Conservation (phyloP, 2,113 vertebrate genomes). For the Lepus americanus region DNA sequence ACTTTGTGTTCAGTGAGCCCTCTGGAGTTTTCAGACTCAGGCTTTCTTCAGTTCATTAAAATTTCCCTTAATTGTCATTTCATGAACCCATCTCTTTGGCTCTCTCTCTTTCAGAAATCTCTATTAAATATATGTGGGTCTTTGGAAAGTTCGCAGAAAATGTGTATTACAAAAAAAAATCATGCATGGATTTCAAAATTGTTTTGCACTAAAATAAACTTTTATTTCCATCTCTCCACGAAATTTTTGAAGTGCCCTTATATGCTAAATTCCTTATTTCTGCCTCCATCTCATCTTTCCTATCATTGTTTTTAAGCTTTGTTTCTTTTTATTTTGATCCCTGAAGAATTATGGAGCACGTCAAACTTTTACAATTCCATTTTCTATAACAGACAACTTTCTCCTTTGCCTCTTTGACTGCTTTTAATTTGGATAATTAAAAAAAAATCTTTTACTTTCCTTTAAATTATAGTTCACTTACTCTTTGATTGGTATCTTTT, state of each 20-base stretch:
- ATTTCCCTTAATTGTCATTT: not conserved
- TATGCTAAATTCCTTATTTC: not conserved
- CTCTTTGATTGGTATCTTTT: conserved; percentile 10
- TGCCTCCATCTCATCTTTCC: not conserved
- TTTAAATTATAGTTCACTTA: conserved; percentile 35
- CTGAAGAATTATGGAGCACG: not conserved
- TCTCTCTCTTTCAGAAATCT: conserved; percentile 5
- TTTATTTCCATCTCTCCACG: no score
- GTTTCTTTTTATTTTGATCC: conserved; percentile 34
- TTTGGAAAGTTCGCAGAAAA: no score
- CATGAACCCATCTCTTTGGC: not conserved
- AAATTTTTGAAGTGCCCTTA: no score
- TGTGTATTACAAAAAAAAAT: no score
- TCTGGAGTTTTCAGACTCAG: conserved; percentile 39
- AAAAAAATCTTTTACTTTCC: not conserved
- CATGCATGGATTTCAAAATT: no score
- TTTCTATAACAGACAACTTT: not conserved
- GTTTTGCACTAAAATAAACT: no score
- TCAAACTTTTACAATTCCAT: conserved; percentile 36
- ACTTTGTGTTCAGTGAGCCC: not conserved
- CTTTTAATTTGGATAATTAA: not conserved
- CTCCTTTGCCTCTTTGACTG: not conserved
- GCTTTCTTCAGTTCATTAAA: conserved; percentile 26
- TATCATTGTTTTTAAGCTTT: conserved; percentile 11
- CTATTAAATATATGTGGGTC: not conserved